These are phyloP conservation scores for Chascanopsetta lugubris DNA, from an alignment of 2,113 vertebrate genomes.

Conservation along the genomic window DNA sequence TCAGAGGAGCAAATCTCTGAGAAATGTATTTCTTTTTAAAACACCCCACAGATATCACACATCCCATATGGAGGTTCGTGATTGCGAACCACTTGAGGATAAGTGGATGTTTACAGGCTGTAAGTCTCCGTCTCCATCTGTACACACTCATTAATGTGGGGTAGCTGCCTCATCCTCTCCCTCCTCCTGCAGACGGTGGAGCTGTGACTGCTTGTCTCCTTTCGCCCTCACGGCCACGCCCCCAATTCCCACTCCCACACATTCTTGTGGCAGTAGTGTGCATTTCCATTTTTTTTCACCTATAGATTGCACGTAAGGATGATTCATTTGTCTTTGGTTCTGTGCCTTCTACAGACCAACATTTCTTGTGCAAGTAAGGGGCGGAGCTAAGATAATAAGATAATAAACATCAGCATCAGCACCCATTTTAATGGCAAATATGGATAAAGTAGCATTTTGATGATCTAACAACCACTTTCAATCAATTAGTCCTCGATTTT, in stretches of 20 bases:
- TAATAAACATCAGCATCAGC: no score
- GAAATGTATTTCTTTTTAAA: background rate
- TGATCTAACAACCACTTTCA: no score
- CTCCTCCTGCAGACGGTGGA: background rate
- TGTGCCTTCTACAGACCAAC: no score
- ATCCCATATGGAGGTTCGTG: background rate
- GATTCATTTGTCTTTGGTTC: no score
- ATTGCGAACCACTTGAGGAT: background rate
- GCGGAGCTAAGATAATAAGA: no score
- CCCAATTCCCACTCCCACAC: background rate
- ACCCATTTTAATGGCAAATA: no score
- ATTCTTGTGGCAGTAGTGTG: background rate
- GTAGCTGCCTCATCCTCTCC: background rate
- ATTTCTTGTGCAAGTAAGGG: no score
- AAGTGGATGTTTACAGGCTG: background rate
- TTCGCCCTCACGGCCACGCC: background rate
- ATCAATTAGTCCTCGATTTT: no score
- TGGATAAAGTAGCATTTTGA: no score
- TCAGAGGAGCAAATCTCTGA: background rate
- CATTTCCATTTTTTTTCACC: no score
- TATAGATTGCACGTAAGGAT: no score
- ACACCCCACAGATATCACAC: background rate
- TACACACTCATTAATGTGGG: background rate
- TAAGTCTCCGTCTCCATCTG: background rate
- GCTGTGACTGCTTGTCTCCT: background rate